Evolutionary conservation across 2,113 vertebrate genomes (phyloP).

Genomic region (Salvelinus sp.): DNA sequence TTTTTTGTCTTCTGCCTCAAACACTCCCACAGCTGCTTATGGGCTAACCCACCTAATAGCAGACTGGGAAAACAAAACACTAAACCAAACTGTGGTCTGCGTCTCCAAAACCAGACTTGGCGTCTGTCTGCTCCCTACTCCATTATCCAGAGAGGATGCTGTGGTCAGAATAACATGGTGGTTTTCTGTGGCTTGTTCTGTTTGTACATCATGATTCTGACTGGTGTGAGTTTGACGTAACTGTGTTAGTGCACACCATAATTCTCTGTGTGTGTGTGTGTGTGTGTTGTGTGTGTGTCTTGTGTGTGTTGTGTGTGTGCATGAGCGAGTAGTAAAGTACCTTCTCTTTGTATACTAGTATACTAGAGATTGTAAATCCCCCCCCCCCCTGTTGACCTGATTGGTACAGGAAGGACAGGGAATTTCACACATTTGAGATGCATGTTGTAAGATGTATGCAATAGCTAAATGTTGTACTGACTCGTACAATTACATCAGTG

Average conservation of each 20-base stretch:
- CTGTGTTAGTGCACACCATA: not conserved
- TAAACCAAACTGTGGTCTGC: slow-evolving; percentile 28
- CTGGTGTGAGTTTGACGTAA: slow-evolving; percentile 17
- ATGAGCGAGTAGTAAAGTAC: not conserved
- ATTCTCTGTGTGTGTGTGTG: not conserved
- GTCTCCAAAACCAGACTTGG: slow-evolving; percentile 25
- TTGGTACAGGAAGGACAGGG: too few relatives aligned
- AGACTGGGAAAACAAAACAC: slow-evolving; percentile 16
- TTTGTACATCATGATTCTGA: not conserved
- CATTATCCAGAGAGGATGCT: slow-evolving; percentile 29
- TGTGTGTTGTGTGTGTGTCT: not conserved
- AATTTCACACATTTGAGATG: not conserved
- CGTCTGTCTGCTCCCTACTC: slow-evolving; percentile 1
- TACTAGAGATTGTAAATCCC: not conserved
- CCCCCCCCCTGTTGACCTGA: not conserved
- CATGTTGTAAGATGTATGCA: not conserved
- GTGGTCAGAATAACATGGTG: not conserved
- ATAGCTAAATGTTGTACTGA: not conserved
- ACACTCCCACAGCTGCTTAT: not conserved
- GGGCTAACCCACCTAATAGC: not conserved
- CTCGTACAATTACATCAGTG: too few relatives aligned
- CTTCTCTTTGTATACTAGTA: not conserved
- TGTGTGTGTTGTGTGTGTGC: not conserved
- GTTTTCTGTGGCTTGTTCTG: slow-evolving; percentile 23
- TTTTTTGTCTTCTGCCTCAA: not conserved